Base-by-base conservation (phyloP, 2,113 vertebrate species). In the Oncorhynchus tshawytscha region DNA sequence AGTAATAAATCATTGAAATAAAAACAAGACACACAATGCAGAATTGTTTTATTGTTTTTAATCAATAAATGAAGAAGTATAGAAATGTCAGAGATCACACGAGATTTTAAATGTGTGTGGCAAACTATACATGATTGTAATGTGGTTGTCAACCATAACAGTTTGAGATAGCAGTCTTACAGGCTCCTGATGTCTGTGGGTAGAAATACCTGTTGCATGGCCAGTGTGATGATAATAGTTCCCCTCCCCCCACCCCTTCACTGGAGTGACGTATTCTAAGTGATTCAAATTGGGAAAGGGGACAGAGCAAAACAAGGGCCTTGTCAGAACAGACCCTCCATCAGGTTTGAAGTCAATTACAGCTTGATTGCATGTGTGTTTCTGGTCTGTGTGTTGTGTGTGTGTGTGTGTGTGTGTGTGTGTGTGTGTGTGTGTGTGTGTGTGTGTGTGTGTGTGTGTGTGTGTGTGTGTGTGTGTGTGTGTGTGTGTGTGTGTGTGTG, bases 341-440 rank as follows among this genome's bases (percentile, higher is more conserved):
- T 83, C 86, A 90, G 87, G 86, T 90, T 88, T 92, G 88, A 92
- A 90, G 91, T 92, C 91, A 91, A 92, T 93, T 92, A 92, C 84
- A 75, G 67, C 84, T 67, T 94, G 93, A 94, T 94, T 94, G 90
- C 65, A 72, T 85, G 25, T 84, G 78, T 79, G 73, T 74, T 2
- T 74, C 20, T 78, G 15, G 25, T 74, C 54, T 65, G 66, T 69
- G 3, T n/a, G n/a, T n/a, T 69, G 3, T 74, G 20, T 78, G 15
- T 75, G 24, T 75, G 13, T 74, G 64, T 69, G 3, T 74, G 20
- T 78, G 15, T 75, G 24, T 75, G 13, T 74, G 64, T 69, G 3
- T 74, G 20, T 78, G 15, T 75, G 24, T 75, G 13, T 74, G 64
- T 69, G 3, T 74, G 20, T 78, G 15, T 75, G 24, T 75, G 13